Evolutionary conservation across 2,888 invertebrate genomes (phyloP), one percentile per base, ranked within the genome.

Genomic region (Tetramorium bicarinatum): DNA sequence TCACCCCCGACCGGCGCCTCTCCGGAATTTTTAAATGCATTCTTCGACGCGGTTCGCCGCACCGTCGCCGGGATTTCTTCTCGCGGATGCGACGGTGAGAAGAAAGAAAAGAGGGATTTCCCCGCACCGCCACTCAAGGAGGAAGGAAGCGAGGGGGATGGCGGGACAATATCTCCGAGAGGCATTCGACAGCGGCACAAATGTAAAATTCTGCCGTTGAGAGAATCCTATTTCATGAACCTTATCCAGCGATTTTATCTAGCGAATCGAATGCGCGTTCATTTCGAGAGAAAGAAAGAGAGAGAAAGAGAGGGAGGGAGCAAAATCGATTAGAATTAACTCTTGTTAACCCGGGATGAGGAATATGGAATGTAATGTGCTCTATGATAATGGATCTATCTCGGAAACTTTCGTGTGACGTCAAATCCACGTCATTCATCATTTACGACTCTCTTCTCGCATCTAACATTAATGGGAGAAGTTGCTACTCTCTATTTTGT

Each of bases 21-120:
- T 72, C 59, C 62, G 83, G 84, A 88, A 88, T 88, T 85, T 88
- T 86, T 87, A 82, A 83, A 84, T 83, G 85, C 88, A 85, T 88
- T 87, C 88, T 85, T 80, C 87, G 87, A 85, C 83, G 84, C 61
- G 82, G 83, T 88, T 85, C 85, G 62, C 62, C 80, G 82, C 69
- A 69, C 71, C 77, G 52, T 84, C 83, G 67, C 29, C 29, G 66
- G 79, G 85, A 88, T 87, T 88, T 88, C 87, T 84, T 69, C 61
- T 49, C 83, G 52, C 69, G 71, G 69, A 82, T 80, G 18, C 85
- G 67, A 9, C 67, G 41, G 38, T 52, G 54, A 72, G 75, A 81
- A 25, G 21, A 44, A 34, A 44, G 11, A 41, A 69, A 29, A 59
- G 9, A 74, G 41, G 61, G 62, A 76, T 77, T 77, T 77, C 18